Evolutionary conservation across 2,888 invertebrate genomes (phyloP).

Genomic region (Pyrrhosoma nymphula): DNA sequence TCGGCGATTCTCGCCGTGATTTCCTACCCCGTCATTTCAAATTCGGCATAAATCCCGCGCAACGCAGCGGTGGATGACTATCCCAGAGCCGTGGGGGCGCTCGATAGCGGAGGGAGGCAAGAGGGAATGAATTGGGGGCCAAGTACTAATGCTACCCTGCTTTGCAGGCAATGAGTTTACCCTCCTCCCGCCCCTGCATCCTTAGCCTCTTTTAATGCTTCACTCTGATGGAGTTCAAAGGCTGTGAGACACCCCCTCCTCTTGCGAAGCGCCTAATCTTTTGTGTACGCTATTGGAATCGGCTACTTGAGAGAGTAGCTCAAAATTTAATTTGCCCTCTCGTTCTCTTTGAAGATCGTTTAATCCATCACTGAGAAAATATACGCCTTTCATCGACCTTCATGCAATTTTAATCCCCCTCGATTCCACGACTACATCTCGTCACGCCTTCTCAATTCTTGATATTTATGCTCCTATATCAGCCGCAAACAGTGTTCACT

Average conservation of each 20-base stretch:
- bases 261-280: neutral
- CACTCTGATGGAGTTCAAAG: neutral
- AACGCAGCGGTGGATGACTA: neutral
- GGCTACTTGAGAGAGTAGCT: too few relatives aligned
- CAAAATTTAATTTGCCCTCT: too few relatives aligned
- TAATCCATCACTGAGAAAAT: too few relatives aligned
- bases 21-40: neutral
- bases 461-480: too few relatives aligned
- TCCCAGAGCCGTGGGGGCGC: neutral
- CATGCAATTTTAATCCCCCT: too few relatives aligned
- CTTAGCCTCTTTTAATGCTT: neutral
- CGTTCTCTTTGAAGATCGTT: too few relatives aligned
- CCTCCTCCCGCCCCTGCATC: too few relatives aligned
- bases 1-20: neutral
- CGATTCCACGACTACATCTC: too few relatives aligned
- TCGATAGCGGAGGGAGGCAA: neutral
- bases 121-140: neutral
- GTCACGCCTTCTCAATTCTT: too few relatives aligned
- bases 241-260: neutral
- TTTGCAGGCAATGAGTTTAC: neutral
- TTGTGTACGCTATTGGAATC: neutral
- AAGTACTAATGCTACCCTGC: neutral
- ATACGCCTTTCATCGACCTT: too few relatives aligned
- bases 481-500: too few relatives aligned
- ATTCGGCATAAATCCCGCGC: neutral